These are phyloP conservation scores for Xestia rhomboidea DNA, from an alignment of 2,888 invertebrate genomes.

Conservation along the genomic window DNA sequence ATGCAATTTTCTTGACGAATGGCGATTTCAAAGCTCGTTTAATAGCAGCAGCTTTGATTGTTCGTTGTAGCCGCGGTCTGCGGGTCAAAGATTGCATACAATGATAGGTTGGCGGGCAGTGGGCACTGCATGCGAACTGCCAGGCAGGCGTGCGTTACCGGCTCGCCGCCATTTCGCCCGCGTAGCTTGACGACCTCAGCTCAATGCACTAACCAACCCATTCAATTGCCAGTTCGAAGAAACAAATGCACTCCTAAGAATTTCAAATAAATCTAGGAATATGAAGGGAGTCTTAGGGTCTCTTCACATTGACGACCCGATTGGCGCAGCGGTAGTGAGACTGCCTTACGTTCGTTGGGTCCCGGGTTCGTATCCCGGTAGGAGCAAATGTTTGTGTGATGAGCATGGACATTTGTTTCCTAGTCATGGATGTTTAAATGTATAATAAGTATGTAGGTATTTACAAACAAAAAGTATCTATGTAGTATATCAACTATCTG, in stretches of 20 bases:
- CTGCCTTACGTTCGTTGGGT: no score
- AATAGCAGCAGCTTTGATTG: slow-evolving; percentile 53
- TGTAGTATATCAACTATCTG: no score
- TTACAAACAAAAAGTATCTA: no score
- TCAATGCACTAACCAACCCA: slow-evolving; percentile 46
- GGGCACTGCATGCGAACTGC: slow-evolving; percentile 22
- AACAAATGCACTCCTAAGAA: slow-evolving; percentile 3
- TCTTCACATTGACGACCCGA: no score
- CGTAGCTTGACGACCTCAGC: slow-evolving; percentile 45
- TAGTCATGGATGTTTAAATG: no score
- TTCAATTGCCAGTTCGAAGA: slow-evolving; percentile 32
- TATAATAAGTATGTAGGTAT: no score
- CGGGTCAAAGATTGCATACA: slow-evolving; percentile 72
- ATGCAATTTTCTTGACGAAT: slow-evolving; percentile 37
- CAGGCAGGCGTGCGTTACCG: slow-evolving; percentile 52
- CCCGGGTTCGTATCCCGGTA: no score
- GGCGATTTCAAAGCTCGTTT: slow-evolving; percentile 13
- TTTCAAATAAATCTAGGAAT: neutral
- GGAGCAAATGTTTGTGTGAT: no score
- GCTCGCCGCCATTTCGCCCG: slow-evolving; percentile 30
- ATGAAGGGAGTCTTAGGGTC: neutral
- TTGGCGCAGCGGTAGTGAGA: no score
- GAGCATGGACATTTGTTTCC: no score
- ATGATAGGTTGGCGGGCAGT: slow-evolving; percentile 62
- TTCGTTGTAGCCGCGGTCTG: slow-evolving; percentile 57